Evolutionary conservation across 2,888 invertebrate species (phyloP), one percentile per base, ranked within the genome.

Genomic region (Erebia epiphron): DNA sequence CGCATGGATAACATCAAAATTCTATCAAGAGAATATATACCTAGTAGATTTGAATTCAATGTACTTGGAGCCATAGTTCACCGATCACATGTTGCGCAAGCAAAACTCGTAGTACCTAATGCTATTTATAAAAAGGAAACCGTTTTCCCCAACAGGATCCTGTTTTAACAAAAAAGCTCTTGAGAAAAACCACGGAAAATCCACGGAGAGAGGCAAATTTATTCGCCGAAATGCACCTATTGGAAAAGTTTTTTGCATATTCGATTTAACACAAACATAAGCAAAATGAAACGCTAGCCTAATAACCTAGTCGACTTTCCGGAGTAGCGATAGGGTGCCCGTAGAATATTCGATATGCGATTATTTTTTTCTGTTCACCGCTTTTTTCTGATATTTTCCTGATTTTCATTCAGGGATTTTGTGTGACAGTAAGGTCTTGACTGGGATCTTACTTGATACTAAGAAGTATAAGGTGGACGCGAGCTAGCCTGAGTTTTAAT

Each of bases 31-130:
- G 79, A 76, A 74, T n/a, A 46, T 4, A 75, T 75, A 77, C 79
- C n/a, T n/a, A 73, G 81, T 81, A 85, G 86, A 88, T 89, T 82
- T 83, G 83, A 86, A 87, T 87, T 87, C 86, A 76, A 88, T 88
- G 80, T 83, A 85, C 85, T 86, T 86, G 77, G 81, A 74, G 70
- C 67, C 68, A 73, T 85, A 86, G 80, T 85, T 86, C 77, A 79
- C 74, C 75, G 77, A 83, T 82, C 81, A 56, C 57, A 11, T 57
- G 18, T 16, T n/a, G 13, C 14, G n/a, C 46, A 43, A 43, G 21
- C 43, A 65, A 54, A 52, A 52, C 35, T 35, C 26, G 11, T n/a
- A 35, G 35, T 52, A n/a, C n/a, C n/a, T n/a, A 14, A 26, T 41
- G 35, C 26, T 64, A 35, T 64, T 50, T 54, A 65, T 18, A 65